A percentile compares a stretch with the other conserved stretches of the same genome.
These are phyloP conservation scores for Campoletis sonorensis DNA, from an alignment of 1,140 invertebrate species.

Conservation along the genomic window DNA sequence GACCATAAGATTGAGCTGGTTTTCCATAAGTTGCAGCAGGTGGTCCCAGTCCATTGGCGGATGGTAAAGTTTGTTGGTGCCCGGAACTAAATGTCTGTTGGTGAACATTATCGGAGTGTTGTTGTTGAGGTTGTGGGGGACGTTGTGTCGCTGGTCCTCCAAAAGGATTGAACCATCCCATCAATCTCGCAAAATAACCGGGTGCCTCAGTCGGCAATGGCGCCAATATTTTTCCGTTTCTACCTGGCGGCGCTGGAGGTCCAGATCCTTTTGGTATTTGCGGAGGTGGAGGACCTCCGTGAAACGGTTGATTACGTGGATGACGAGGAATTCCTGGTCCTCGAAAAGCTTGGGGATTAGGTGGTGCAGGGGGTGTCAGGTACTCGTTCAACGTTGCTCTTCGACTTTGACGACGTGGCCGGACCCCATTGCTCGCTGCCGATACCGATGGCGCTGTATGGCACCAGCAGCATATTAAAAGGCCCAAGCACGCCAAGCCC, in stretches of 20 bases:
- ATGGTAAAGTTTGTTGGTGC: constrained; percentile 9
- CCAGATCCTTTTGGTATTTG: constrained; percentile 24
- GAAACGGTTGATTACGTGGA: constrained; percentile 38
- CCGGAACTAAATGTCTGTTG: constrained; percentile 17
- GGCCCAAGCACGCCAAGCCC: constrained; percentile 64
- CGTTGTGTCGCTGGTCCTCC: constrained; percentile 28
- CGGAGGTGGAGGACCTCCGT: neutral
- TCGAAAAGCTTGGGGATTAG: constrained; percentile 37
- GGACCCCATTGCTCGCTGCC: constrained; percentile 39
- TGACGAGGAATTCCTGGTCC: constrained; percentile 18
- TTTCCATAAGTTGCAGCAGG: neutral
- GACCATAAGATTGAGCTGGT: constrained; percentile 39
- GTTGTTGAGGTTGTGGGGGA: constrained; percentile 37
- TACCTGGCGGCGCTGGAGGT: constrained; percentile 45
- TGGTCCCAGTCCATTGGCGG: constrained; percentile 24
- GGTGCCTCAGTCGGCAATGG: constrained; percentile 48
- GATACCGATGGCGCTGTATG: constrained; percentile 28
- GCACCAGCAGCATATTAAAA: constrained; percentile 55
- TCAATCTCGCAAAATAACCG: constrained; percentile 67
- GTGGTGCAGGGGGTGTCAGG: constrained; percentile 67
- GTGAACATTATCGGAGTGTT: constrained; percentile 20
- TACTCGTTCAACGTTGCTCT: constrained; percentile 66
- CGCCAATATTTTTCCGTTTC: constrained; percentile 37
- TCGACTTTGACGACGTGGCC: constrained; percentile 52
- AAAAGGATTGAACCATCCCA: constrained; percentile 71